Conservation (phyloP, 2,888 invertebrate genomes). For the Morpho helenor region DNA sequence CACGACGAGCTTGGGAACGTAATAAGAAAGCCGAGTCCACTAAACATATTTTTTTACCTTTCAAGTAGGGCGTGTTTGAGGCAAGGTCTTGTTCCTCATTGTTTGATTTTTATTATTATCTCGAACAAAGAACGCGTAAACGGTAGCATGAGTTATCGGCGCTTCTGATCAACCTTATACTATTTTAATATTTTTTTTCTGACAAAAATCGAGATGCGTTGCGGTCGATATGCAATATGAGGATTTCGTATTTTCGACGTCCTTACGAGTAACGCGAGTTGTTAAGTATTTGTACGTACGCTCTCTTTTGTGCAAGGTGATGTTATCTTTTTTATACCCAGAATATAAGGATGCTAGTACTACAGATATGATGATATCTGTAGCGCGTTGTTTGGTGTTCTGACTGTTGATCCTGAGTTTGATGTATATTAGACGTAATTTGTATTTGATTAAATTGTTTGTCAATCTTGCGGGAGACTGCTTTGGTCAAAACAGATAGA, state of each 20-base stretch:
- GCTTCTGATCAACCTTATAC: constrained; percentile 72
- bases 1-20: constrained; percentile 45
- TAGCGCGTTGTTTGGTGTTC: background rate
- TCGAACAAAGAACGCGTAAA: constrained; percentile 72
- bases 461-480: too few relatives aligned
- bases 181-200: constrained; percentile 38
- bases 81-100: constrained; percentile 59
- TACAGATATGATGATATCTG: background rate
- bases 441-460: too few relatives aligned
- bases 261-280: constrained; percentile 44
- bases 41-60: constrained; percentile 51
- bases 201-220: constrained; percentile 52
- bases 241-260: constrained; percentile 44
- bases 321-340: background rate
- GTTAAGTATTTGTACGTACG: background rate
- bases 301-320: constrained; percentile 5
- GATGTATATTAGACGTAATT: too few relatives aligned
- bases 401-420: background rate
- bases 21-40: constrained; percentile 54
- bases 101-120: constrained; percentile 71
- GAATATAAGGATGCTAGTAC: background rate
- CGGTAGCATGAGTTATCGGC: constrained; percentile 74
- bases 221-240: constrained; percentile 60
- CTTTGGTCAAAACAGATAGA: too few relatives aligned
- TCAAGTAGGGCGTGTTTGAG: constrained; percentile 61